Evolutionary conservation across 2,797 vertebrate species (phyloP), one percentile per base, ranked within the genome.

Genomic region (Mus minutoides): DNA sequence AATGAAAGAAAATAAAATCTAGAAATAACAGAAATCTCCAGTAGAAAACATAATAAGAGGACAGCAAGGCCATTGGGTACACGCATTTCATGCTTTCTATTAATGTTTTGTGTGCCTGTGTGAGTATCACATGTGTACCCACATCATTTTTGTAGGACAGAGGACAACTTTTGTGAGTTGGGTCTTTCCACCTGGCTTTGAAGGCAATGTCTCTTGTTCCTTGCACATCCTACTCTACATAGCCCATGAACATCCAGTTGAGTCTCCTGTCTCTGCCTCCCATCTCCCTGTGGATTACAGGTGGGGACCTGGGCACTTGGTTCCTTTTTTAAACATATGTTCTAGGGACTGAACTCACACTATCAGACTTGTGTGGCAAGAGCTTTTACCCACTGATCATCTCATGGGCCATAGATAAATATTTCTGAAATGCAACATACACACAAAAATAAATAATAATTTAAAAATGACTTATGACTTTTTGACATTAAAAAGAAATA

Each of bases 21-120:
- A 93, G 26, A 95, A 92, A 86, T 86, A 96, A 75, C 1, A 17
- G 80, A 94, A 94, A 75, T 29, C 85, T 79, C 56, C 52, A 92
- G 40, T 79, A 60, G 49, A 82, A 93, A 67, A 87, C 9, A 54
- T 67, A 82, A 94, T 58, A n/a, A 34, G 56, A 40, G 24, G 46
- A 40, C 4, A 83, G 73, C 46, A 73, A 88, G n/a, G 43, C 24
- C 62, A 49, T 40, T 88, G 21, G 2, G 69, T 9, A 60, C 13
- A 60, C 56, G 60, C 0, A 58, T 56, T 79, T 54, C 29, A 40
- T 40, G 22, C 2, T 60, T 82, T 80, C 40, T 82, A 58, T 82
- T 58, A 4, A 40, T 60, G n/a, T 26, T 58, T 58, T 26, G 22
- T 40, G n/a, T 80, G 21, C n/a, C 6, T 40, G 24, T 17, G 64